A percentile compares a stretch with the other conserved stretches of the same genome.
phyloP scores from a whole-genome alignment of 1,140 invertebrate genomes.

The Musca domestica region DNA sequence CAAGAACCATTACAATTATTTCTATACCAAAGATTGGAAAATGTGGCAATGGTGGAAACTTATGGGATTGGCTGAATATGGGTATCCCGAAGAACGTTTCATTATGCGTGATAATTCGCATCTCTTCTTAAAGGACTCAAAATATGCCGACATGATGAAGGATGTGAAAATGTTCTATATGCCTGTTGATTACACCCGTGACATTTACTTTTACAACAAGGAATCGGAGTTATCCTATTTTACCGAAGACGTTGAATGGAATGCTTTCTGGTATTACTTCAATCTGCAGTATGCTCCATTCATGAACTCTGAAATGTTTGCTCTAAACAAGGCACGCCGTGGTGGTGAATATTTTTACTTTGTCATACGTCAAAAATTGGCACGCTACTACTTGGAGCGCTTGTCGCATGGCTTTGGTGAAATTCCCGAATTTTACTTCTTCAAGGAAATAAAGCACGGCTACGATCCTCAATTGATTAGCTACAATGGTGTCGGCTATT shows the following conservation, averaged over 20 bases:
- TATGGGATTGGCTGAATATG: constrained; percentile 41
- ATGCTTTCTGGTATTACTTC: constrained; percentile 66
- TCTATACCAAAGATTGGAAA: constrained; percentile 62
- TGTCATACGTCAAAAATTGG: constrained; percentile 60
- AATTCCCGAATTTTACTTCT: constrained; percentile 59
- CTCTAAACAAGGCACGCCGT: constrained; percentile 56
- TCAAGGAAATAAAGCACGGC: constrained; percentile 58
- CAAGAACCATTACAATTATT: constrained; percentile 43
- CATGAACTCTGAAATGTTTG: constrained; percentile 57
- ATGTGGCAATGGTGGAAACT: constrained; percentile 56
- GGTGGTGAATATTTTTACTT: constrained; percentile 61
- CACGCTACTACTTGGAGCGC: constrained; percentile 68
- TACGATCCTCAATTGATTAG: constrained; percentile 61
- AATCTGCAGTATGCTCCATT: constrained; percentile 64
- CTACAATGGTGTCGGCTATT: constrained; percentile 65
- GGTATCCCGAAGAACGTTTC: constrained; percentile 20
- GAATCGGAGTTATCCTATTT: constrained; percentile 71
- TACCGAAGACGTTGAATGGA: constrained; percentile 70
- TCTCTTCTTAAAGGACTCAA: constrained; percentile 15
- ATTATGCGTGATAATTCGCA: constrained; percentile 21
- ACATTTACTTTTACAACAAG: constrained; percentile 49
- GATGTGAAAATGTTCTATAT: constrained; percentile 26
- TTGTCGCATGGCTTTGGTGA: constrained; percentile 63
- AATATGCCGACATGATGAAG: constrained; percentile 18
- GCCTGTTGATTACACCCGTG: constrained; percentile 55